Base-by-base conservation (phyloP, 1,140 invertebrate genomes). In the Plectrocnemia conspersa region DNA sequence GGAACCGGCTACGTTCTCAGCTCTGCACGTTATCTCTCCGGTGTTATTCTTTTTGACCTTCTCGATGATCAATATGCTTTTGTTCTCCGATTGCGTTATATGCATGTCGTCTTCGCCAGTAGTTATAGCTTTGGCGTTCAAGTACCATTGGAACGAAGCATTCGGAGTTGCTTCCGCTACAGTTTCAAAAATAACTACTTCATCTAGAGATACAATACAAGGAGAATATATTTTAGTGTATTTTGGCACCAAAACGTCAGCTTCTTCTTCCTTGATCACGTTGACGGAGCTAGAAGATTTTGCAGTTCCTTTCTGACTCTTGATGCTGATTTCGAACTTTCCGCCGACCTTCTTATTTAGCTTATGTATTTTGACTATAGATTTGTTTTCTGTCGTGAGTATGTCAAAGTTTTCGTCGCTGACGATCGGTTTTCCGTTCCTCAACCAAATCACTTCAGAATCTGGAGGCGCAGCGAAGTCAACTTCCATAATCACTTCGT, bases 101-200 rank as follows among this genome's bases (percentile, higher is more conserved):
- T 83, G 81, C 35, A 86, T 73, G 55, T 84, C 80, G 52, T 77
- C 71, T 29, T 80, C 76, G 47, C 81, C 79, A 56, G 73, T 75
- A 64, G 66, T 65, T 32, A 83, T 68, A 24, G 81, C 79, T 57
- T 78, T 82, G 55, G 71, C 79, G 63, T 89, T 82, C 46, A 85
- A 78, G 67, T 85, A 91, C 91, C 91, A 94, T 65, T 88, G 86
- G 76, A 93, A 93, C 16, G 86, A 89, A 18, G 87, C 87, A 36
- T 78, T 77, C 10, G 91, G 91, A 64, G 77, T 79, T 1, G 90
- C 88, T 56, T 82, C 78, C 1, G 93, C 89, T 53, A 76, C 69
- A 10, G 82, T 82, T 74, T 93, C 89, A 63, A 93, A 74, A 40
- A 92, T 81, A 2, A 86, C 82, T 29, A 88, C 84, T 68, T 91